Evolutionary conservation across 2,888 invertebrate species (phyloP).

Genomic region (Drosophila stalkeri): DNA sequence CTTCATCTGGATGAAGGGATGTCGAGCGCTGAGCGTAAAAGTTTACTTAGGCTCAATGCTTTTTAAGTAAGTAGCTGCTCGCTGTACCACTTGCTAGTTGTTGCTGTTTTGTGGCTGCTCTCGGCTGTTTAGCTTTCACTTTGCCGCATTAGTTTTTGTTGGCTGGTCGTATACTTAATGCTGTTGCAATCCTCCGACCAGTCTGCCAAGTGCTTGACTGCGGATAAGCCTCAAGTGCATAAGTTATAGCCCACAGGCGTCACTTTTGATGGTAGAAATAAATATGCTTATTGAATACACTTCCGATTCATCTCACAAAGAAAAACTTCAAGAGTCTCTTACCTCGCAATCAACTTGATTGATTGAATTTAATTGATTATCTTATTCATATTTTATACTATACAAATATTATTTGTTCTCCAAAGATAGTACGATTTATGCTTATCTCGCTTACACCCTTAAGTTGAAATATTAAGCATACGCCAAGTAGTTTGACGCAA

Average conservation of each 20-base stretch:
- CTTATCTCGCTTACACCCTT: slow-evolving; percentile 4
- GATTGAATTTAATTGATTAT: not conserved
- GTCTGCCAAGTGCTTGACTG: slow-evolving; percentile 39
- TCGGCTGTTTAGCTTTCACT: slow-evolving; percentile 76
- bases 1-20: slow-evolving; percentile 29
- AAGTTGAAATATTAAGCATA: slow-evolving; percentile 45
- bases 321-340: not conserved
- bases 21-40: slow-evolving; percentile 63
- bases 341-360: not conserved
- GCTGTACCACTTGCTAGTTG: slow-evolving; percentile 48
- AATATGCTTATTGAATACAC: slow-evolving; percentile 30
- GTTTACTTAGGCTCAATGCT: slow-evolving; percentile 80
- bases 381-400: not conserved
- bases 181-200: slow-evolving; percentile 45
- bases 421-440: not conserved
- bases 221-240: slow-evolving; percentile 57
- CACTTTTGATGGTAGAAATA: slow-evolving; percentile 16
- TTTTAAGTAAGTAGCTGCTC: slow-evolving; percentile 79
- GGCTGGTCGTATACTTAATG: slow-evolving; percentile 60
- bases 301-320: not conserved
- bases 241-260: slow-evolving; percentile 41
- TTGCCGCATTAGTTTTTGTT: slow-evolving; percentile 69
- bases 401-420: not conserved
- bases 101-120: slow-evolving; percentile 51
- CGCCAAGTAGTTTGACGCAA: slow-evolving; percentile 20